These are phyloP conservation scores for Drosophila bocqueti DNA, from an alignment of 1,140 invertebrate genomes.

Conservation along the genomic window DNA sequence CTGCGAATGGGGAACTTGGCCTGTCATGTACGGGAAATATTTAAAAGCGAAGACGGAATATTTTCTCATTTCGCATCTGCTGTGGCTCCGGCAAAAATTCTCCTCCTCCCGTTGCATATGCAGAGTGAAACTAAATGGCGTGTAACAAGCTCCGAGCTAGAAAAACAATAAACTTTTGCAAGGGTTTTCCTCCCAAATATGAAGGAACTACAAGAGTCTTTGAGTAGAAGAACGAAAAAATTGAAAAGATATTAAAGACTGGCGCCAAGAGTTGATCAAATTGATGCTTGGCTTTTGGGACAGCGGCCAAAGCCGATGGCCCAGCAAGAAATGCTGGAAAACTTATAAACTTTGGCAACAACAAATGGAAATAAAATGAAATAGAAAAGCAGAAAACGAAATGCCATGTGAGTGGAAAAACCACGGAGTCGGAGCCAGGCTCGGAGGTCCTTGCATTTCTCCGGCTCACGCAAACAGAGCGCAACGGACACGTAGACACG, in stretches of 20 bases:
- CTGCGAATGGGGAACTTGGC: constrained; percentile 38
- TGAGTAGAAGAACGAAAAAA: constrained; percentile 17
- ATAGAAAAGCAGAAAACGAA: constrained; percentile 46
- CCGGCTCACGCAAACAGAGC: constrained; percentile 61
- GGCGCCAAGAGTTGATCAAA: constrained; percentile 79
- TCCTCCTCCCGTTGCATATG: constrained; percentile 46
- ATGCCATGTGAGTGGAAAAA: constrained; percentile 40
- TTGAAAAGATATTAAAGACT: constrained; percentile 76
- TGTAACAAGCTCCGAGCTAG: constrained; percentile 60
- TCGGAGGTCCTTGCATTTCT: constrained; percentile 40
- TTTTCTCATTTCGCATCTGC: constrained; percentile 55
- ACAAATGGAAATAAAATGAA: constrained; percentile 41
- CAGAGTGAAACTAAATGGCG: constrained; percentile 74
- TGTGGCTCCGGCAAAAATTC: constrained; percentile 46
- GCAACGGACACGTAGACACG: constrained; percentile 61
- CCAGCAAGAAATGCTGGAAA: constrained; percentile 37
- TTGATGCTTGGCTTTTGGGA: constrained; percentile 77
- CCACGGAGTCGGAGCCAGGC: constrained; percentile 16
- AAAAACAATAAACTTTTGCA: constrained; percentile 30
- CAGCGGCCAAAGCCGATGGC: constrained; percentile 58
- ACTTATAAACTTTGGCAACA: constrained; percentile 69
- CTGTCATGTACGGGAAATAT: constrained; percentile 37
- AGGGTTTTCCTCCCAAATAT: constrained; percentile 17
- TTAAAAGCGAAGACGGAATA: constrained; percentile 40
- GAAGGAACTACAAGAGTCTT: neutral